Evolutionary conservation across 2,888 invertebrate genomes (phyloP), one percentile per base, ranked within the genome.

Genomic region (Muscina levida): DNA sequence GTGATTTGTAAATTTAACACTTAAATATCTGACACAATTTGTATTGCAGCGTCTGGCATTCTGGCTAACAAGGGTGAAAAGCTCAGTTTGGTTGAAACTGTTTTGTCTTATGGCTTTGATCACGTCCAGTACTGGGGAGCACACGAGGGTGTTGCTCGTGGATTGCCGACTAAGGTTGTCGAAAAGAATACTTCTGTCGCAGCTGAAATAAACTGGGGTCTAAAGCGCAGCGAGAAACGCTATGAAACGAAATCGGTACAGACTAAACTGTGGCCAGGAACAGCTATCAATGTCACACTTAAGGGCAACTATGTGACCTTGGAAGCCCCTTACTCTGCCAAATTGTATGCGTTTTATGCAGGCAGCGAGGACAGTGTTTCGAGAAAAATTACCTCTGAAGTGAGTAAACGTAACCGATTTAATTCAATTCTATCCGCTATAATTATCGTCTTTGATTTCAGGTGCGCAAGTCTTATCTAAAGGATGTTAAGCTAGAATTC

Each of bases 271-370:
- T 93, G 94, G 87, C 94, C 95, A 2, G 96, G 95, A 31, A 96
- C 96, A 0, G 96, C 94, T 1, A 94, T 96, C 67, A 96, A 97
- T 88, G 95, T 96, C 0, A 95, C 95, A 0, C 92, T 97, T 17
- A 92, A 92, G 68, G 96, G 95, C 1, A 94, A 95, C 86, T 92
- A 93, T 85, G 94, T 95, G 0, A 94, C 94, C 79, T 92, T 93
- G 71, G 96, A 96, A 84, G 93, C 94, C 0, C 95, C 95, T 37
- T 97, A 96, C 87, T 92, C 92, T 26, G 96, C 94, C 4, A 94
- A 93, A 77, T 91, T 97, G 51, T 93, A 94, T 66, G 94, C 96
- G 10, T 90, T 88, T 81, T 91, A 89, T 84, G 85, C 87, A 15
- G 90, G 88, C 79, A 88, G 86, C 65, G 86, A 89, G 19, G 89